phyloP scores from a whole-genome alignment of 2,797 vertebrate genomes.

The Ambastaia sidthimunki region DNA sequence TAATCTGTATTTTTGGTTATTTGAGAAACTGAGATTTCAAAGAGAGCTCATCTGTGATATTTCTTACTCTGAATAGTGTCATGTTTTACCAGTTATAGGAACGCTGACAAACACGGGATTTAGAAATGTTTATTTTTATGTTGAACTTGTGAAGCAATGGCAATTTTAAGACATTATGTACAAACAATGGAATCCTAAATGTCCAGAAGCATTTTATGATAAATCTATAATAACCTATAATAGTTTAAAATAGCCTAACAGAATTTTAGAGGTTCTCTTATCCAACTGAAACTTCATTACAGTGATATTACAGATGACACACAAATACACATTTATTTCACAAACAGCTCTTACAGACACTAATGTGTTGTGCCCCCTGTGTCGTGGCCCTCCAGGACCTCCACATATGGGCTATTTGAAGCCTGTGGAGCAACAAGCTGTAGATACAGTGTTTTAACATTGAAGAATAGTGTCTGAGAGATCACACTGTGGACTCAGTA shows the following conservation, averaged over 20 bases:
- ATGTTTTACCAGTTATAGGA: no score
- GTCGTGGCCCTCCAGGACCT: conserved; percentile 66
- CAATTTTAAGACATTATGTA: neutral
- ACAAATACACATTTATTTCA: conserved; percentile 41
- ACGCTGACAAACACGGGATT: no score
- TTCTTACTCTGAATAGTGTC: no score
- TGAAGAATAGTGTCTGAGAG: conserved; percentile 77
- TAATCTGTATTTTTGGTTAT: no score
- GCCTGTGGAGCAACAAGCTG: conserved; percentile 79
- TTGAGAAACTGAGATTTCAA: no score
- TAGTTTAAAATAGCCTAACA: neutral
- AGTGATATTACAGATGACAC: conserved; percentile 11
- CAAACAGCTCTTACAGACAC: conserved; percentile 53
- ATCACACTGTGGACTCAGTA: conserved; percentile 59
- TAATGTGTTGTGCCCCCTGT: conserved; percentile 61
- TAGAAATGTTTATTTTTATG: no score
- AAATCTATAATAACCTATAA: conserved; percentile 6
- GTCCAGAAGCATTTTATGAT: neutral
- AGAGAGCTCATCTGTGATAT: no score
- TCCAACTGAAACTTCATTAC: conserved; percentile 29
- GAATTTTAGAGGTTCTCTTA: conserved; percentile 7
- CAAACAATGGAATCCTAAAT: neutral
- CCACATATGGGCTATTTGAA: conserved; percentile 79
- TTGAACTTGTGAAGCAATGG: no score
- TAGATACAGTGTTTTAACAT: conserved; percentile 78